These are phyloP conservation scores for Mustelus asterias DNA, from an alignment of 2,113 vertebrate genomes.

Conservation along the genomic window DNA sequence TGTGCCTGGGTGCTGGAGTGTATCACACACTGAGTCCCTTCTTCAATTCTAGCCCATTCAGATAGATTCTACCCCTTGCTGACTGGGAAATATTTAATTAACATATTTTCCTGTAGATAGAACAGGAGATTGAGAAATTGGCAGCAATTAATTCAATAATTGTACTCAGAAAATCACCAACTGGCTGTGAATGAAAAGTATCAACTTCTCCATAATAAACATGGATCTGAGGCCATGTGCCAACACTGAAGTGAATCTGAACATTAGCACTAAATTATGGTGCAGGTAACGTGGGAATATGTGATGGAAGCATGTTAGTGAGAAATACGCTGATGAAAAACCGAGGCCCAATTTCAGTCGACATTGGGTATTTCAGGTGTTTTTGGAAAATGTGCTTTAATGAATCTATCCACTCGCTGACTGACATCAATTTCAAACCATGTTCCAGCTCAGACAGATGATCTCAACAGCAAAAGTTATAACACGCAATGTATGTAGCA, in stretches of 20 bases:
- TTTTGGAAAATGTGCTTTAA: too few species aligned
- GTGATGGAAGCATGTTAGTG: not conserved
- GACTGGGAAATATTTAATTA: not conserved
- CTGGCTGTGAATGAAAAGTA: not conserved
- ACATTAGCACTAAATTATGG: not conserved
- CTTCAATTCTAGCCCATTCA: not conserved
- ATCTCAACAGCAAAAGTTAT: not conserved
- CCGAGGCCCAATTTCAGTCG: not conserved
- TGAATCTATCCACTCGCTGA: too few species aligned
- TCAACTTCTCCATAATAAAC: not conserved
- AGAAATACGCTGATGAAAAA: not conserved
- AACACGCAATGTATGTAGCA: not conserved
- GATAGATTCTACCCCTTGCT: not conserved
- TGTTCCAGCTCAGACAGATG: too few species aligned
- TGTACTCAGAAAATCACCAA: not conserved
- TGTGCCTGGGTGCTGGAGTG: not conserved
- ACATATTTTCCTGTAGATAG: not conserved
- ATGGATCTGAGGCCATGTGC: not conserved
- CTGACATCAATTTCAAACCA: too few species aligned
- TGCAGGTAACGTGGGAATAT: not conserved
- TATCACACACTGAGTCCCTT: not conserved
- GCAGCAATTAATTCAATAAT: not conserved
- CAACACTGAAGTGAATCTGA: not conserved
- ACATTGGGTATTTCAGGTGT: too few species aligned
- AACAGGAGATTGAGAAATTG: not conserved